Base-by-base conservation (phyloP, 2,113 vertebrate species). In the Aspidoscelis tigris region DNA sequence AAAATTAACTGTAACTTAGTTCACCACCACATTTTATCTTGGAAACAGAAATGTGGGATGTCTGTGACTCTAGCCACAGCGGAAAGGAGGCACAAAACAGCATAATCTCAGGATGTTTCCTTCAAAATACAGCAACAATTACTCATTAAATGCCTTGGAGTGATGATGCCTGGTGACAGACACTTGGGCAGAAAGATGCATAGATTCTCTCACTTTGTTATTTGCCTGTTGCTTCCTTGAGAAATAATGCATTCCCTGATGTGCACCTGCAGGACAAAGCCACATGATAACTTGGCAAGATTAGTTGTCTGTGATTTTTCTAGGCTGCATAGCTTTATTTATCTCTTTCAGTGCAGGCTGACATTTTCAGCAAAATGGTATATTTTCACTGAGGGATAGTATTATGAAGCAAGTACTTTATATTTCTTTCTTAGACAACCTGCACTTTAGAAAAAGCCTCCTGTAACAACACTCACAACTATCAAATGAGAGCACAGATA, bases 61-160 rank as follows among this genome's bases (percentile, higher is more conserved):
- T 90, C 84, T n/a, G 33, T n/a, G 33, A 69, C 65, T 80, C 58
- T 89, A 82, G 21, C 16, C 77, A 79, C 64, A 88, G 14, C 72
- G 4, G 1, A 88, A 69, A 84, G 69, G n/a, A 65, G 12, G 3
- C 2, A 86, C 43, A 9, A 69, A 88, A 78, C 58, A 86, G 75
- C 76, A 73, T 3, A 81, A 26, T 76, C 39, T 74, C 82, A 81
- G 70, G 41, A 88, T 84, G 68, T 81, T 84, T 80, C 76, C 2
- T 90, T 86, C 2, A 88, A 90, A 88, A 85, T 2, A 88, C 85
- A 87, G 76, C 84, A 77, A 22, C 3, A 82, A 50, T n/a, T 84
- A 39, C 18, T 71, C 87, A 80, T 50, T 78, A 86, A 89, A 86
- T 68, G 21, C 33, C 65, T 87, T 85, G 50, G 70, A 86, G 72